Conservation (phyloP, 1,140 invertebrate genomes). For the Drosophila kikkawai region DNA sequence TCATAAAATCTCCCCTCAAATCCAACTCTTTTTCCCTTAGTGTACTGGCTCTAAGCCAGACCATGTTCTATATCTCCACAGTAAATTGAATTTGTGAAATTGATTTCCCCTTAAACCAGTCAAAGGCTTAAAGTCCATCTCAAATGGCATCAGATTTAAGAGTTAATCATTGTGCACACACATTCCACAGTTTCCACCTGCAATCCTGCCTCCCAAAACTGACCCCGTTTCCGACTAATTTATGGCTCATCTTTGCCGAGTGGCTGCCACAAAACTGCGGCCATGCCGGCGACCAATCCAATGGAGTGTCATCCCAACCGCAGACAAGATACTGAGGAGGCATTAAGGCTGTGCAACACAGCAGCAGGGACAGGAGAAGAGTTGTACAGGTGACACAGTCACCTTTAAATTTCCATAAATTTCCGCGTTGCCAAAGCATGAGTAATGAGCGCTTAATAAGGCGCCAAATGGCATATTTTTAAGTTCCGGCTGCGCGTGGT, state of each 20-base stretch:
- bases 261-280: constrained; percentile 65
- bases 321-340: constrained; percentile 42
- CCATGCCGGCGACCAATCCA: constrained; percentile 39
- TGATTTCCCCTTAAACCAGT: constrained; percentile 19
- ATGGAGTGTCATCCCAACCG: constrained; percentile 61
- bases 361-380: neutral
- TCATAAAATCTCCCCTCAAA: neutral
- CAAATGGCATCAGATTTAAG: constrained; percentile 34
- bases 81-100: constrained; percentile 51
- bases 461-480: constrained; percentile 60
- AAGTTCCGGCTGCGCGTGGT: constrained; percentile 7
- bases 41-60: constrained; percentile 16
- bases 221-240: constrained; percentile 30
- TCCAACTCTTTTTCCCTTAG: neutral
- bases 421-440: constrained; percentile 34
- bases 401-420: constrained; percentile 38
- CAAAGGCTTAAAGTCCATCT: constrained; percentile 20
- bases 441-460: constrained; percentile 77
- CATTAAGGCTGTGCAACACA: neutral
- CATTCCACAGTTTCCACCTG: constrained; percentile 15
- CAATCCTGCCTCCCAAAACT: neutral
- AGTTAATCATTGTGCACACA: constrained; percentile 31
- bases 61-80: neutral
- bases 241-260: constrained; percentile 54
- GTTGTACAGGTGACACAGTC: constrained; percentile 3